These are phyloP conservation scores for Idaea biselata DNA, from an alignment of 2,888 invertebrate species.

Conservation along the genomic window DNA sequence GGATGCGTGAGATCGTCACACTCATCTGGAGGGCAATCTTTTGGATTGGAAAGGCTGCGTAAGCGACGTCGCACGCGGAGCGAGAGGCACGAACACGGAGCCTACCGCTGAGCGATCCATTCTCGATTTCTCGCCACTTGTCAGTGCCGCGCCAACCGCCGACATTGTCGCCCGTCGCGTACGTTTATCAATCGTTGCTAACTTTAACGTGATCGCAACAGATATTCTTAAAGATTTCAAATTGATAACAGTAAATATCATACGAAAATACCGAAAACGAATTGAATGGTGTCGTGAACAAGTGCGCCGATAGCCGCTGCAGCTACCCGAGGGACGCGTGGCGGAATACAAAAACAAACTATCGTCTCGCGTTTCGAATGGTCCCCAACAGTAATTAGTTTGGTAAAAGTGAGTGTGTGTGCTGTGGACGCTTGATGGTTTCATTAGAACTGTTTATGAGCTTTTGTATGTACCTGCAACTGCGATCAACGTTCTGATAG, in stretches of 20 bases:
- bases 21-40: conserved; percentile 39
- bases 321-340: conserved; percentile 51
- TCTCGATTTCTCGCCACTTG: conserved; percentile 53
- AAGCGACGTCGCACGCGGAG: conserved; percentile 54
- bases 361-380: conserved; percentile 66
- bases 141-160: conserved; percentile 70
- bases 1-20: conserved; percentile 55
- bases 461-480: conserved; percentile 51
- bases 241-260: conserved; percentile 48
- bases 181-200: conserved; percentile 32
- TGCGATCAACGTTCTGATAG: conserved; percentile 44
- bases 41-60: conserved; percentile 43
- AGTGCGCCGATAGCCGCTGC: conserved; percentile 27
- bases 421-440: conserved; percentile 69
- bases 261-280: conserved; percentile 49
- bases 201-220: conserved; percentile 43
- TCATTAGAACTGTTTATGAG: conserved; percentile 66
- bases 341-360: conserved; percentile 69
- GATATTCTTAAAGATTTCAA: conserved; percentile 50
- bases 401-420: conserved; percentile 78
- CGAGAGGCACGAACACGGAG: conserved; percentile 53
- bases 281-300: conserved; percentile 61
- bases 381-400: conserved; percentile 70
- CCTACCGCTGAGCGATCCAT: conserved; percentile 43
- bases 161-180: conserved; percentile 51